Evolutionary conservation across 2,888 invertebrate species (phyloP).

Genomic region (Lycaena phlaeas): DNA sequence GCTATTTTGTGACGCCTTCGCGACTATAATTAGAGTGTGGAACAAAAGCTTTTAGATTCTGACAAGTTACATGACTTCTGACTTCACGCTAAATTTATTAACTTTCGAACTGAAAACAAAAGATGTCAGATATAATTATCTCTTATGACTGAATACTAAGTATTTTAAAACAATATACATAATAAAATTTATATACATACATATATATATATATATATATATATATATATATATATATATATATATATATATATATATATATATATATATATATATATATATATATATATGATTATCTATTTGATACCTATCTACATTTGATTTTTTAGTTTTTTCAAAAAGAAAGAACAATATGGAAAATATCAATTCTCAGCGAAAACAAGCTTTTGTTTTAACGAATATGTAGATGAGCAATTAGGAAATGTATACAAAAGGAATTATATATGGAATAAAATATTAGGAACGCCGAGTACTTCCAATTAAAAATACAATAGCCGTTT

Average conservation of each 20-base stretch:
- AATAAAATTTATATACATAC: no score
- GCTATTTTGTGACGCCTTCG: conserved; percentile 55
- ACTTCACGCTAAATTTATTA: background rate
- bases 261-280: no score
- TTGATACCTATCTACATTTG: no score
- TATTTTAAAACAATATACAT: no score
- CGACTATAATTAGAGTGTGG: conserved; percentile 51
- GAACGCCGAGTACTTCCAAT: conserved; percentile 39
- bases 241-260: no score
- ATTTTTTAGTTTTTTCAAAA: no score
- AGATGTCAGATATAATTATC: no score
- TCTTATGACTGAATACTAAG: no score
- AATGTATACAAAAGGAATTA: conserved; percentile 3
- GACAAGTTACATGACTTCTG: conserved; percentile 22
- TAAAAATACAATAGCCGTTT: conserved; percentile 58
- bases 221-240: no score
- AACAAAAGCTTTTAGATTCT: conserved; percentile 50
- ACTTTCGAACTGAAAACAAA: background rate
- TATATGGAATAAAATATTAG: conserved; percentile 7
- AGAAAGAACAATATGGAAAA: background rate
- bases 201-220: no score
- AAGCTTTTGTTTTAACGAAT: conserved; percentile 3
- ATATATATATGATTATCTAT: no score
- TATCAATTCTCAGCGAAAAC: background rate
- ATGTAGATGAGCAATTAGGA: conserved; percentile 7